A percentile compares a stretch with the other conserved stretches of the same genome.
These are phyloP conservation scores for Diuraphis noxia DNA, from an alignment of 1,140 invertebrate genomes.

Conservation along the genomic window DNA sequence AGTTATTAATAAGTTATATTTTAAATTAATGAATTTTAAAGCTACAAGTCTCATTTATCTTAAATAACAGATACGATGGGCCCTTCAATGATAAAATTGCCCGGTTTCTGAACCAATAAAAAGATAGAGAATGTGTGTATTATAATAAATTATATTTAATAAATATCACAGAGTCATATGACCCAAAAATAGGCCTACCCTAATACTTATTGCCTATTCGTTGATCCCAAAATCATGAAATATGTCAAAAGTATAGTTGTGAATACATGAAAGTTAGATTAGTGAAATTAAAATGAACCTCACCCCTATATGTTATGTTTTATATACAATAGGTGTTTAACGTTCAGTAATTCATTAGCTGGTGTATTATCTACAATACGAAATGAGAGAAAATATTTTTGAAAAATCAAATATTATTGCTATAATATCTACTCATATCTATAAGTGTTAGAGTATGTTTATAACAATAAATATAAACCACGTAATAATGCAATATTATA, in stretches of 20 bases:
- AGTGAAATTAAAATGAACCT: background rate
- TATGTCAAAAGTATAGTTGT: background rate
- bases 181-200: conserved; percentile 53
- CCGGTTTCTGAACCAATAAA: background rate
- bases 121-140: background rate
- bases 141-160: conserved; percentile 16
- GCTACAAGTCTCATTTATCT: conserved; percentile 28
- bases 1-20: conserved; percentile 16
- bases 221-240: conserved; percentile 51
- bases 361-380: background rate
- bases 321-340: conserved; percentile 4
- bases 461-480: background rate
- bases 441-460: background rate
- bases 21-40: background rate
- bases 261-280: background rate
- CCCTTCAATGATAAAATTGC: background rate
- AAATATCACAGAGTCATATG: conserved; percentile 53
- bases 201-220: conserved; percentile 47
- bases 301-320: background rate
- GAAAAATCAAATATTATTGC: background rate
- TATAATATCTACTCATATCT: background rate
- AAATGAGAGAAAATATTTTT: background rate
- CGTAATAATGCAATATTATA: background rate
- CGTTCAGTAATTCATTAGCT: background rate
- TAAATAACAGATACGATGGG: background rate